Evolutionary conservation across 2,797 vertebrate species (phyloP), one percentile per base, ranked within the genome.

Genomic region (Xenopus petersii): DNA sequence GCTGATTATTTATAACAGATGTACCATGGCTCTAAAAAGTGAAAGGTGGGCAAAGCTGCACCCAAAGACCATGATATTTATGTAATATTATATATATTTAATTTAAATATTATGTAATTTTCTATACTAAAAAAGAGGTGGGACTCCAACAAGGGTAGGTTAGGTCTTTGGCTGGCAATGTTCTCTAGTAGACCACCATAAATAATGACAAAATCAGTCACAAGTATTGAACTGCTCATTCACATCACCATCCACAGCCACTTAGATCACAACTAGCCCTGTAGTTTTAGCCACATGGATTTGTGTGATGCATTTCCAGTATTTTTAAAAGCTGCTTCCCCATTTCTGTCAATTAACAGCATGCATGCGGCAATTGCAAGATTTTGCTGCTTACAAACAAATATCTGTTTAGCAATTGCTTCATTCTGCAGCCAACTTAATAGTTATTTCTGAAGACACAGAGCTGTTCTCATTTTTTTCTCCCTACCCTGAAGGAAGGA

Each of bases 401-500:
- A 61, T 67, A 74, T 74, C 55, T 61, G 47, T 54, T 67, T 33
- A 13, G 61, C n/a, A 69, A 75, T 15, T 56, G 48, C 10, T 54
- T 62, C 21, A 49, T 68, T 68, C 26, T 68, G 64, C 65, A 62
- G 73, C 58, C 56, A 51, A 61, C 46, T n/a, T 74, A 72, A 72
- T 64, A 74, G 68, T 74, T 74, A 74, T 74, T 74, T 68, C 64
- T 67, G 64, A 68, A 68, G 64, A 74, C 42, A 4, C 36, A 13
- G 24, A 67, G 26, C 33, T n/a, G 26, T 58, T 15, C 55, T 48
- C 33, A 60, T 63, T 36, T 12, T 49, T 30, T 49, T 30, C 26
- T 2, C 26, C 26, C 26, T 30, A 30, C 2, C 26, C 26, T 69
- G 73, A 60, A 75, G 73, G 58, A 69, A 48, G 16, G n/a, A 77